These are phyloP conservation scores for Porites lobata DNA, from an alignment of 92 coral and sea anemone genomes.

Conservation along the genomic window DNA sequence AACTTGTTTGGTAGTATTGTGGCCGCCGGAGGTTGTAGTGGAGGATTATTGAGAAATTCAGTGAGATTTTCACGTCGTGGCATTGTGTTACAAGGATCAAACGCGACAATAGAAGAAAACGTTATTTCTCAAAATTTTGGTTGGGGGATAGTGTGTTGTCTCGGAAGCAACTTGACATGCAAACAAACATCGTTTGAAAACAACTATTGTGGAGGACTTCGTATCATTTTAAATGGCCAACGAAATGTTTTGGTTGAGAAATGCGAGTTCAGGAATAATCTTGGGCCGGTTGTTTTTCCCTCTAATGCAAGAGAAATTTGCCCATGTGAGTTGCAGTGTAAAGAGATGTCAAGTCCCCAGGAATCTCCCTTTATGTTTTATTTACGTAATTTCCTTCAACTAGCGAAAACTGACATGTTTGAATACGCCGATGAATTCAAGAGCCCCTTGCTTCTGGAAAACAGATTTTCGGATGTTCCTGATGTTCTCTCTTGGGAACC, in stretches of 20 bases:
- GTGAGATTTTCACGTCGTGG: accelerated
- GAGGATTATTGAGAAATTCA: neutral
- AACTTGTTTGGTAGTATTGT: neutral
- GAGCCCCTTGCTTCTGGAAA: neutral
- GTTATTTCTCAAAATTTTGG: accelerated
- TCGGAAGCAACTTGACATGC: neutral
- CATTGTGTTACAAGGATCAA: neutral
- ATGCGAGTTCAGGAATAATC: neutral
- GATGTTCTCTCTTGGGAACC: neutral
- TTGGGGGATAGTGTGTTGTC: conserved; percentile 2
- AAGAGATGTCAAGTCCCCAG: neutral
- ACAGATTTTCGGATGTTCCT: neutral
- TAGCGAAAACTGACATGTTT: neutral
- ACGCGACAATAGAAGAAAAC: neutral
- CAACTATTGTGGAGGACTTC: neutral
- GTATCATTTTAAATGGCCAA: no score
- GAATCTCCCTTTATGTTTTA: neutral
- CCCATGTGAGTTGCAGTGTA: neutral
- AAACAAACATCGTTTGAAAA: neutral
- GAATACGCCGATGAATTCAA: neutral
- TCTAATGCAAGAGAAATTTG: neutral
- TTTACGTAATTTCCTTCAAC: neutral
- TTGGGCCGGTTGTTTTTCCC: neutral
- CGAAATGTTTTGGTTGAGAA: neutral
- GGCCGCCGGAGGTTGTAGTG: neutral